These are phyloP conservation scores for Agapostemon virescens DNA, from an alignment of 2,888 invertebrate genomes.

Conservation along the genomic window DNA sequence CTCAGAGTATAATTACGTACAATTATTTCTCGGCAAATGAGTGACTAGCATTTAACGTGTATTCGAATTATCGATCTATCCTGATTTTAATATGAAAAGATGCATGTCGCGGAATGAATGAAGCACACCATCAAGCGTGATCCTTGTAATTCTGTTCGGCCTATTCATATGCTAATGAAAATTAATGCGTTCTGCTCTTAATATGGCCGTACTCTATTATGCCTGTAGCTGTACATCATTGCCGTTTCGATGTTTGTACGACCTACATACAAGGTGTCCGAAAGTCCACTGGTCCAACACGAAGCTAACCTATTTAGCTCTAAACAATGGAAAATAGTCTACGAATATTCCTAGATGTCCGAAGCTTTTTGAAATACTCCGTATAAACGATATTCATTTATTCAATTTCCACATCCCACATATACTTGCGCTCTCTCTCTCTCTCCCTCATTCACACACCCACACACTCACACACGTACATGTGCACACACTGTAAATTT, in stretches of 20 bases:
- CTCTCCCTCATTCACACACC: no score
- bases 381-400: background rate
- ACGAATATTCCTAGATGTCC: background rate
- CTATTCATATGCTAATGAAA: conserved; percentile 60
- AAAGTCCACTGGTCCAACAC: background rate
- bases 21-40: conserved; percentile 28
- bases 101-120: conserved; percentile 39
- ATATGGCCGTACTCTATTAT: conserved; percentile 30
- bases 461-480: background rate
- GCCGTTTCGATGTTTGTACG: conserved; percentile 36
- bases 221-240: conserved; percentile 7
- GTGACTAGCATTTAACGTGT: conserved; percentile 11
- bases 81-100: conserved; percentile 54
- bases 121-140: conserved; percentile 19
- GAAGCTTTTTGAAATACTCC: background rate
- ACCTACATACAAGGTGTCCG: conserved; percentile 11
- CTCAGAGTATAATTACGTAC: background rate
- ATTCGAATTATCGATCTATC: conserved; percentile 44
- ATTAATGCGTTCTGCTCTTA: conserved; percentile 52
- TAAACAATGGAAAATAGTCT: background rate
- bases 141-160: conserved; percentile 38
- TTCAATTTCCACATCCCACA: background rate
- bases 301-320: background rate
- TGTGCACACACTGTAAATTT: background rate
- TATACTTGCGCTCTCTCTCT: no score